A percentile compares a stretch with the other conserved stretches of the same genome.
These are phyloP conservation scores for Caenorhabditis elegans DNA, from an alignment of 1,140 invertebrate genomes.

Conservation along the genomic window DNA sequence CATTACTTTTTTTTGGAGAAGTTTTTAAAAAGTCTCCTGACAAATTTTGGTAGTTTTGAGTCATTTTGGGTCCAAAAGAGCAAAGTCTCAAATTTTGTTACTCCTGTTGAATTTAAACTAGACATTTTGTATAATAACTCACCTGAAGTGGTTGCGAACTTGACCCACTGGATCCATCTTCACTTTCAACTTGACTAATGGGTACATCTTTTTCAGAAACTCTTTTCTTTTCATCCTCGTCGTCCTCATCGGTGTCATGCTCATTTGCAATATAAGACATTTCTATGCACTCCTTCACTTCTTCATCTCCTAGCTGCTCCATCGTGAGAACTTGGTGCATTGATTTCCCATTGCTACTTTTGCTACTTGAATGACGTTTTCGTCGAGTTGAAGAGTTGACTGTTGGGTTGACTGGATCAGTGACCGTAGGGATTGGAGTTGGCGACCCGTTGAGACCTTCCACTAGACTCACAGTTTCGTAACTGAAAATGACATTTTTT, in stretches of 20 bases:
- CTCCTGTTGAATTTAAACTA: no score
- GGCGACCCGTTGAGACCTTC: constrained; percentile 93
- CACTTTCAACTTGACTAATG: neutral
- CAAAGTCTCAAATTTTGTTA: no score
- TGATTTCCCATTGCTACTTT: neutral
- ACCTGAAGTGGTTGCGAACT: neutral
- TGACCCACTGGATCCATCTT: neutral
- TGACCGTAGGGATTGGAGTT: constrained; percentile 18
- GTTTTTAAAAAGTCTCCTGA: no score
- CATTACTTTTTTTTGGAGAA: no score
- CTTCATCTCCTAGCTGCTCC: neutral
- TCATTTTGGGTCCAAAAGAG: no score
- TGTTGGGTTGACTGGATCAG: neutral
- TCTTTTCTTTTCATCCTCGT: neutral
- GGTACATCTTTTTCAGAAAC: neutral
- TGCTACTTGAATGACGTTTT: neutral
- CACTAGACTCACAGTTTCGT: constrained; percentile 90
- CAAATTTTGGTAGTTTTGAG: no score
- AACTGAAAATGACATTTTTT: constrained; percentile 86
- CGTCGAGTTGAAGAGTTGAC: constrained; percentile 23
- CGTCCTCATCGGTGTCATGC: neutral
- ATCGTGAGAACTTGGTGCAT: neutral
- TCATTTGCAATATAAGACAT: constrained; percentile 17
- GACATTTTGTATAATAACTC: no score
- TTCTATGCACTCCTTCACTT: constrained; percentile 5